Conservation (phyloP, 2,113 vertebrate species). For the Madoqua kirkii region DNA sequence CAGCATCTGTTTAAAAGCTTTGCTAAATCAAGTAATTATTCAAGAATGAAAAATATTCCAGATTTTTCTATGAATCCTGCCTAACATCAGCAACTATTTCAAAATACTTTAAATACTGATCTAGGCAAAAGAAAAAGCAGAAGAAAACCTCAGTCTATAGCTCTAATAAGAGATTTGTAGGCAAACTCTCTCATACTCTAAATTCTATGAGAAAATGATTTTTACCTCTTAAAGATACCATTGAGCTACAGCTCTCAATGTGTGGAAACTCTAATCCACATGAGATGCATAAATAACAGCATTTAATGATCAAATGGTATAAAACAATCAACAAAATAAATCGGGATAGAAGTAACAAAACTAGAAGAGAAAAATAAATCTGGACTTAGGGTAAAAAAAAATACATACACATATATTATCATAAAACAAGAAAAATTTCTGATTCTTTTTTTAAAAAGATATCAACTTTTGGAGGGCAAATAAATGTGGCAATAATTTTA, state of each 20-base stretch:
- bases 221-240: neutral
- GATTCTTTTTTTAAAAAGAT: neutral
- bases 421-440: neutral
- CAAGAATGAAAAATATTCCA: neutral
- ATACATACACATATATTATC: neutral
- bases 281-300: neutral
- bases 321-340: neutral
- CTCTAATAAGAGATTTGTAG: neutral
- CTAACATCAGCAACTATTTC: neutral
- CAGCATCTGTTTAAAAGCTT: neutral
- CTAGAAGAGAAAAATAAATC: neutral
- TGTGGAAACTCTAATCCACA: neutral
- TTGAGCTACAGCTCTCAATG: neutral
- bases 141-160: neutral
- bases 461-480: neutral
- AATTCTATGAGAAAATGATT: neutral
- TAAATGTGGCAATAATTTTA: neutral
- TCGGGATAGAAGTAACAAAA: neutral
- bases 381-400: neutral
- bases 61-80: neutral
- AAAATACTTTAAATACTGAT: slow-evolving; percentile 33
- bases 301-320: neutral
- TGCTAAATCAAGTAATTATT: neutral
- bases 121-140: neutral
- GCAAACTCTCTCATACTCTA: neutral